Percentiles rank a stretch among this genome's conserved stretches.
Conservation (phyloP, 2,888 invertebrate species). For the Ophioninae sp. region DNA sequence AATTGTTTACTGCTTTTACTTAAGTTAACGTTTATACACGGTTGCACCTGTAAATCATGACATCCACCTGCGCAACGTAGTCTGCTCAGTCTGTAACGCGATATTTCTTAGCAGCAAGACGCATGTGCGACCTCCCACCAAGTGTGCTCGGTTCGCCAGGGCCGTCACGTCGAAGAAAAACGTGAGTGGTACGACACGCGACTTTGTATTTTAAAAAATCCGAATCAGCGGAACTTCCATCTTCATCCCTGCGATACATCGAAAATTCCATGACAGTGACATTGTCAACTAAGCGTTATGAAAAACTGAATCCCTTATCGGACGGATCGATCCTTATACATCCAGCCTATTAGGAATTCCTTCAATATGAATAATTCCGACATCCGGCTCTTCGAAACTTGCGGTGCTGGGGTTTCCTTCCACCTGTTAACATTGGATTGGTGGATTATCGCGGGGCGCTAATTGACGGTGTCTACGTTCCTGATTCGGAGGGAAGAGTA, state of each 20-base stretch:
- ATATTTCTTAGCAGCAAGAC: constrained; percentile 39
- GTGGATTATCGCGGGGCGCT: not conserved
- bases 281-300: no score
- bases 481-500: constrained; percentile 46
- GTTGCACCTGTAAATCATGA: constrained; percentile 13
- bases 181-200: constrained; percentile 8
- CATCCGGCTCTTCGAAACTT: no score
- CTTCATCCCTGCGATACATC: not conserved
- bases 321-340: no score
- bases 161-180: constrained; percentile 41
- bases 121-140: constrained; percentile 59
- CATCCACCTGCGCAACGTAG: constrained; percentile 40
- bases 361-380: no score
- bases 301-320: no score
- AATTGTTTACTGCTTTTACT: not conserved
- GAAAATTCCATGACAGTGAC: no score
- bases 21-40: constrained; percentile 6
- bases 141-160: constrained; percentile 36
- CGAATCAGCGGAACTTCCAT: not conserved
- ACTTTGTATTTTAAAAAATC: constrained; percentile 36
- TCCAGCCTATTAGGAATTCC: no score
- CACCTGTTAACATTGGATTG: constrained; percentile 33
- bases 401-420: not conserved
- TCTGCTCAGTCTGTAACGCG: constrained; percentile 21
- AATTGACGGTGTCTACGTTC: constrained; percentile 36